Percentiles rank a stretch among this genome's conserved stretches.
Evolutionary conservation across 2,888 invertebrate genomes (phyloP).

Genomic region (Camptogramma bilineatum): DNA sequence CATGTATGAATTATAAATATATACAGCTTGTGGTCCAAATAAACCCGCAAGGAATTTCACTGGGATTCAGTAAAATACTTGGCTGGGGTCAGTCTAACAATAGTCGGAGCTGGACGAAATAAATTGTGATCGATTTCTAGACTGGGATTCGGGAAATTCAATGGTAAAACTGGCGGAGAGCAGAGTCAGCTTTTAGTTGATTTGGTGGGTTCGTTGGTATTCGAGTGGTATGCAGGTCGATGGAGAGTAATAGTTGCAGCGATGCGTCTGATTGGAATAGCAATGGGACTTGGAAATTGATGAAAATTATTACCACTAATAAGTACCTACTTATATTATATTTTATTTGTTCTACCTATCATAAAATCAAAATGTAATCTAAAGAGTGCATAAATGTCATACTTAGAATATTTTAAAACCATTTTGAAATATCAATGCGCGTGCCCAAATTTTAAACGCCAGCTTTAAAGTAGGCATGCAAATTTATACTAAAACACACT

Average conservation of each 20-base stretch:
- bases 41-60: constrained; percentile 32
- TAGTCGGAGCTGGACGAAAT: constrained; percentile 30
- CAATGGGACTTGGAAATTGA: not conserved
- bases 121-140: constrained; percentile 33
- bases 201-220: constrained; percentile 16
- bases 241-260: not conserved
- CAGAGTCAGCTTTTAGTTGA: constrained; percentile 23
- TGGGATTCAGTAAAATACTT: constrained; percentile 40
- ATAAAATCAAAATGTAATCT: too few relatives aligned
- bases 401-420: too few relatives aligned
- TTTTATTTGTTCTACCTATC: too few relatives aligned
- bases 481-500: too few relatives aligned
- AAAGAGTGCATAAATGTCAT: too few relatives aligned
- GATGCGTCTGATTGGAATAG: not conserved
- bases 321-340: too few relatives aligned
- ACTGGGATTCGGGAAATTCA: constrained; percentile 27
- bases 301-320: too few relatives aligned
- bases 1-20: constrained; percentile 77
- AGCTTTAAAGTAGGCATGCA: too few relatives aligned
- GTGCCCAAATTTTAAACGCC: too few relatives aligned
- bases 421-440: too few relatives aligned
- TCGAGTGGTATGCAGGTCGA: constrained; percentile 1
- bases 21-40: constrained; percentile 61
- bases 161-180: constrained; percentile 15
- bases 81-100: constrained; percentile 32